Base-by-base conservation (phyloP, 2,888 invertebrate species). In the Leptopterna dolabrata region DNA sequence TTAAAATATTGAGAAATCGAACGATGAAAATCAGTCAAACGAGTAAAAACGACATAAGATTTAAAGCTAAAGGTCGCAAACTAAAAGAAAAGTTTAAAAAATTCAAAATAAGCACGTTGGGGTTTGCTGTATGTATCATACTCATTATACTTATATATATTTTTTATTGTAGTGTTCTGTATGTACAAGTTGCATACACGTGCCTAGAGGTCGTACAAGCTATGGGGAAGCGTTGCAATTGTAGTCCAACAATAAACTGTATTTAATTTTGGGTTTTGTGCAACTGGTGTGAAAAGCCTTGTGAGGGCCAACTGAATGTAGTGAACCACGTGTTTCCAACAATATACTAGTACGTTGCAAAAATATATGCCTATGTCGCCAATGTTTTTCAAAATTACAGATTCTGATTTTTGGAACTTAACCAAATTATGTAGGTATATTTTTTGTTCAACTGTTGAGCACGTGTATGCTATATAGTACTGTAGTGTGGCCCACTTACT, bases 401-500 rank as follows among this genome's bases (percentile, higher is more conserved):
- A n/a, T n/a, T n/a, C n/a, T n/a, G n/a, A n/a, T n/a, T n/a, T n/a
- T n/a, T n/a, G n/a, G n/a, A n/a, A n/a, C n/a, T n/a, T n/a, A n/a
- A n/a, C n/a, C n/a, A n/a, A n/a, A n/a, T n/a, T n/a, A n/a, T 1
- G 71, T 73, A 36, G 36, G 14, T 41, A 30, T 41, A 30, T 9
- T 29, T 73, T 36, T 76, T 30, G 45, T 78, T 78, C 47, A 47
- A 30, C 63, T 24, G n/a, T 55, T 1, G 80, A 88, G 86, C 89
- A 89, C 89, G 87, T 89, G 89, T 89, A 89, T 88, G 89, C 89
- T 51, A 70, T 43, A 73, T 88, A 86, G 86, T 88, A 88, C 83
- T 83, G 83, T 83, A 83, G 89, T 89, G 89, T 89, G 90, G 90
- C 89, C 92, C 92, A 97, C 97, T 96, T 96, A 97, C 97, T 97